phyloP scores from a whole-genome alignment of 2,113 vertebrate genomes.

The Proterorhinus semilunaris region DNA sequence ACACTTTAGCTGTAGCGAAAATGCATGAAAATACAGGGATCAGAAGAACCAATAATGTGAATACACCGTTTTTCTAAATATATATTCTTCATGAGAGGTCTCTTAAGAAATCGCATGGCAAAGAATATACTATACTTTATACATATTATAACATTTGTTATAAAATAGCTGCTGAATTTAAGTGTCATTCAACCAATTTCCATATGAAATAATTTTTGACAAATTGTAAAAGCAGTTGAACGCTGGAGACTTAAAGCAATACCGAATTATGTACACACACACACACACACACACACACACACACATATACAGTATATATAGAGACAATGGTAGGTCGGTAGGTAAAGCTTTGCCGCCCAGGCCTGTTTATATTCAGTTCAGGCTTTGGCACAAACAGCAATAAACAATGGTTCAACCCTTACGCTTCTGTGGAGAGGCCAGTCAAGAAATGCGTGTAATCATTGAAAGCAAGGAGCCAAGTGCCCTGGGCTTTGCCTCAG shows the following conservation, averaged over 20 bases:
- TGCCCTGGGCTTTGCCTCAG: slow-evolving; percentile 45
- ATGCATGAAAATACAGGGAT: no score
- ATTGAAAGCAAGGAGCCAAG: slow-evolving; percentile 38
- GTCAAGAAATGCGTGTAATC: slow-evolving; percentile 57
- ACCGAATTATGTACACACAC: no score
- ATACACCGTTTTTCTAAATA: background rate
- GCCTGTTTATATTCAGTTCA: slow-evolving; percentile 56
- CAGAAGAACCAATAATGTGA: background rate
- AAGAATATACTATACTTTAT: background rate
- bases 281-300: no score
- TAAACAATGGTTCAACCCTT: slow-evolving; percentile 52
- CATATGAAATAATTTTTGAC: background rate
- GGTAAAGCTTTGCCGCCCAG: slow-evolving; percentile 32
- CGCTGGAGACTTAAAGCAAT: no score
- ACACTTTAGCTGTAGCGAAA: background rate
- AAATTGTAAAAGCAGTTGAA: background rate
- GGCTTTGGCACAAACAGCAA: slow-evolving; percentile 46
- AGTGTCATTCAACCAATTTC: slow-evolving; percentile 21
- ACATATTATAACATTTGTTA: background rate
- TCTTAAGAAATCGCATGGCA: background rate
- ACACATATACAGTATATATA: no score
- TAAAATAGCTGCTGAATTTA: slow-evolving; percentile 6
- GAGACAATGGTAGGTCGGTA: slow-evolving; percentile 6
- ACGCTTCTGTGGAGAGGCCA: slow-evolving; percentile 34
- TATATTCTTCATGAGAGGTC: background rate